Percentiles rank a stretch among this genome's conserved stretches.
Evolutionary conservation across 2,797 vertebrate species (phyloP).

Genomic region (Tenualosa thibaudeaui): DNA sequence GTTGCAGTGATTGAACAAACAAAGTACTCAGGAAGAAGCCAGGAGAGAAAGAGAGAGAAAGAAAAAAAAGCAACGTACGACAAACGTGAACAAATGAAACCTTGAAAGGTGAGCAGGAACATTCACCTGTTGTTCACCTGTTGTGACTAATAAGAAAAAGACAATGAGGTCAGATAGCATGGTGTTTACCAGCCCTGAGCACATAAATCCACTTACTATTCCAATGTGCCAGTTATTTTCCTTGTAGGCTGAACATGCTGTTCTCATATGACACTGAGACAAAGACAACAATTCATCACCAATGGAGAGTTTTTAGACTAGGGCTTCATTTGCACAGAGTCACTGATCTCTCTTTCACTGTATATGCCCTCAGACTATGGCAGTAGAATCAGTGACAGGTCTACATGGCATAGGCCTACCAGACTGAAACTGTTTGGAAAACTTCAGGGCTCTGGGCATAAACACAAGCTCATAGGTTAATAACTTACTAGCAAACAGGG

Average conservation of each 20-base stretch:
- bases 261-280: slow-evolving; percentile 20
- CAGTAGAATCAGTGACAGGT: not conserved
- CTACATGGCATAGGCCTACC: not conserved
- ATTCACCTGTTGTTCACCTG: not conserved
- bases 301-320: not conserved
- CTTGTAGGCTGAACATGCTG: slow-evolving; percentile 12
- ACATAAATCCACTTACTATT: slow-evolving; percentile 10
- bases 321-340: not conserved
- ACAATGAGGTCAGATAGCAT: not conserved
- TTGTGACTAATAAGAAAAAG: not conserved
- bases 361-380: not conserved
- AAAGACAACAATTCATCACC: slow-evolving; percentile 22
- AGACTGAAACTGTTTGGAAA: not conserved
- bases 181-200: not conserved
- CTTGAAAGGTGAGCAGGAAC: slow-evolving; percentile 22
- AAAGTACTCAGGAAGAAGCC: slow-evolving; percentile 19
- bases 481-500: slow-evolving; percentile 43
- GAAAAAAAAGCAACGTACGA: slow-evolving; percentile 6
- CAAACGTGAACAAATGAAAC: not conserved
- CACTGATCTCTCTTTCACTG: not conserved
- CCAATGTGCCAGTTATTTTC: slow-evolving; percentile 11
- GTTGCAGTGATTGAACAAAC: slow-evolving; percentile 50
- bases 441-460: slow-evolving; percentile 18
- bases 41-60: slow-evolving; percentile 31
- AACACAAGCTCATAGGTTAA: slow-evolving; percentile 45